These are phyloP conservation scores for Cyaniris semiargus DNA, from an alignment of 2,888 invertebrate species.

Conservation along the genomic window DNA sequence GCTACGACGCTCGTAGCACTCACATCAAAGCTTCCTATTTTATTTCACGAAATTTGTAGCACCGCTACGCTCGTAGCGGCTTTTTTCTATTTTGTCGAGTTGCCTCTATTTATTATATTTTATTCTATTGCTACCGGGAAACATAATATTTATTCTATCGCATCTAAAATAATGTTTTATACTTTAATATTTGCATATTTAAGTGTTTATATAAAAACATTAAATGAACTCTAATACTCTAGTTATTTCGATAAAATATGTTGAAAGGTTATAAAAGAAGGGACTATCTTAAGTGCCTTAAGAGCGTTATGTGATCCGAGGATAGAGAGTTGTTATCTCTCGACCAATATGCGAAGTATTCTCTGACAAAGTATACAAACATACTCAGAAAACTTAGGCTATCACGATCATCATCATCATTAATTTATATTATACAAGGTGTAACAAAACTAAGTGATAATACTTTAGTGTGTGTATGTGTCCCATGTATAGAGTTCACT, in stretches of 20 bases:
- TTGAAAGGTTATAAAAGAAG: slow-evolving; percentile 15
- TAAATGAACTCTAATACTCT: not conserved
- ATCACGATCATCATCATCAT: not conserved
- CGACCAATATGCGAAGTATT: slow-evolving; percentile 3
- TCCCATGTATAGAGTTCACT: no score
- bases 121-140: not conserved
- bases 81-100: not conserved
- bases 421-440: no score
- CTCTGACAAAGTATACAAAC: not conserved
- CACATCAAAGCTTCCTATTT: slow-evolving; percentile 5
- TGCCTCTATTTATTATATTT: not conserved
- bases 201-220: not conserved
- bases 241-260: not conserved
- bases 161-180: not conserved
- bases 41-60: not conserved
- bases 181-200: not conserved
- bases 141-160: not conserved
- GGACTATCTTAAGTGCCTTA: slow-evolving; percentile 26
- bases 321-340: slow-evolving; percentile 2
- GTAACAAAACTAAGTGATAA: no score
- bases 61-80: not conserved
- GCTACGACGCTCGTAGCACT: slow-evolving; percentile 14
- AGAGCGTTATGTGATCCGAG: not conserved
- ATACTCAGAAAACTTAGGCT: not conserved
- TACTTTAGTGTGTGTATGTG: no score